phyloP scores from a whole-genome alignment of 2,888 invertebrate species.

The Leptinotarsa tumamoca region DNA sequence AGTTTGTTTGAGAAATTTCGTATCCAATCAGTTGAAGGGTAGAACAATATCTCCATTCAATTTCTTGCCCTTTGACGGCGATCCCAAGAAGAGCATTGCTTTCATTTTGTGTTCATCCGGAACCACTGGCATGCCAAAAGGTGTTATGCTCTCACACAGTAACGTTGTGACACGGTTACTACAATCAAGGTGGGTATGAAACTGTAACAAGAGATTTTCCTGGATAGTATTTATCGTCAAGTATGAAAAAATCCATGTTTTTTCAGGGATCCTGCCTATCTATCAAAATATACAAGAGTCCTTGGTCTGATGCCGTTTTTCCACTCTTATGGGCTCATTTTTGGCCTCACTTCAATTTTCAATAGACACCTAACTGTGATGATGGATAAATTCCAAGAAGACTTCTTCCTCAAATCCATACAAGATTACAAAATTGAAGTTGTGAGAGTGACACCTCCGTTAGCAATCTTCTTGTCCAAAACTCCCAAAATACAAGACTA shows the following conservation, averaged over 20 bases:
- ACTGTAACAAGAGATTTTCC: no score
- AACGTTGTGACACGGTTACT: constrained; percentile 61
- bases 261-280: constrained; percentile 46
- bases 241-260: no score
- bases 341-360: constrained; percentile 48
- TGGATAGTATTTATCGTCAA: no score
- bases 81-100: constrained; percentile 54
- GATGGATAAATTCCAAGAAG: constrained; percentile 56
- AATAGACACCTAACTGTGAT: constrained; percentile 49
- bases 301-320: constrained; percentile 56
- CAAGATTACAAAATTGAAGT: constrained; percentile 77
- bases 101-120: constrained; percentile 74
- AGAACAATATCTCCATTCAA: constrained; percentile 27
- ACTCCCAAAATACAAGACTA: constrained; percentile 81
- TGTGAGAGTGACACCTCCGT: constrained; percentile 82
- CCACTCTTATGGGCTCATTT: constrained; percentile 54
- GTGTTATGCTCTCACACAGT: constrained; percentile 73
- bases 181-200: constrained; percentile 35
- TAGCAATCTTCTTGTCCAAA: constrained; percentile 85
- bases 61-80: constrained; percentile 44
- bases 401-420: constrained; percentile 76
- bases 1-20: constrained; percentile 31
- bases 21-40: constrained; percentile 28
- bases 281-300: constrained; percentile 34
- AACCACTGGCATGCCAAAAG: constrained; percentile 78